phyloP scores from a whole-genome alignment of 2,888 invertebrate genomes.

The Parascotia fuliginaria region DNA sequence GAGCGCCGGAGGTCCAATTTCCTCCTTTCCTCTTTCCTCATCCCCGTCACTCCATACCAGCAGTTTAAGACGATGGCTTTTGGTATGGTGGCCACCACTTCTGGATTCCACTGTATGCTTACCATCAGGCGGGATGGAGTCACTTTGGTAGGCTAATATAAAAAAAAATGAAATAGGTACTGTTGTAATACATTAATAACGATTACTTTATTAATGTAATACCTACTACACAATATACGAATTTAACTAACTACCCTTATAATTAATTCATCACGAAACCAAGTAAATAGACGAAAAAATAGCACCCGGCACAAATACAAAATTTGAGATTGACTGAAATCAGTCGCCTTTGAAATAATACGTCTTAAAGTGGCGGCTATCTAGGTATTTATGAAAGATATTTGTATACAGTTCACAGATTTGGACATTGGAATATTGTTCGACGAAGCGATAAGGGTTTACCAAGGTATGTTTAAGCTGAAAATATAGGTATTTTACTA shows the following conservation, averaged over 20 bases:
- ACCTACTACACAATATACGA: no score
- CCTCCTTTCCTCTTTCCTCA: no score
- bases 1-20: no score
- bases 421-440: not conserved
- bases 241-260: slow-evolving; percentile 13
- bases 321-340: slow-evolving; percentile 46
- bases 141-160: no score
- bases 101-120: no score
- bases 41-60: no score
- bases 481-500: no score
- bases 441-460: not conserved
- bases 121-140: no score
- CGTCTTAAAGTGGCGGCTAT: slow-evolving; percentile 27
- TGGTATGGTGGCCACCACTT: no score
- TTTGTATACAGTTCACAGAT: slow-evolving; percentile 18
- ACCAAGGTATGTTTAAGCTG: not conserved
- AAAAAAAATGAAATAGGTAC: no score
- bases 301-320: slow-evolving; percentile 18
- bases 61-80: no score
- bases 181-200: not conserved
- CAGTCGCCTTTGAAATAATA: slow-evolving; percentile 38
- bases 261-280: slow-evolving; percentile 39
- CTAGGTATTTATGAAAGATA: slow-evolving; percentile 22
- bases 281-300: slow-evolving; percentile 24
- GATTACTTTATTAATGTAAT: no score